These are phyloP conservation scores for Zonitis immaculata DNA, from an alignment of 2,888 invertebrate genomes.

Conservation along the genomic window DNA sequence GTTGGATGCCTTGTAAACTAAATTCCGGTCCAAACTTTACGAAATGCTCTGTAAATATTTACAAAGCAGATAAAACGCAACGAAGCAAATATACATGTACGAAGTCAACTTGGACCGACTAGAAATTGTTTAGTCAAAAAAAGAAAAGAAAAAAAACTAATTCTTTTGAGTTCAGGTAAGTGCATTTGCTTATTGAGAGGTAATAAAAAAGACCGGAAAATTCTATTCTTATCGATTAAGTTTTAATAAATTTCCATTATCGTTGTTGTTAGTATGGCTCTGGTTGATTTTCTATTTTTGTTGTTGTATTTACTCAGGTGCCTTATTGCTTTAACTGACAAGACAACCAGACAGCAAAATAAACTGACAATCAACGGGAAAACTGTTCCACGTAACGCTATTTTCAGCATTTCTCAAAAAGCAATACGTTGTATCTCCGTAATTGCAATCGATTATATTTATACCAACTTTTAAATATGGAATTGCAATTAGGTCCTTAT, in stretches of 20 bases:
- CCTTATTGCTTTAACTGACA: constrained; percentile 29
- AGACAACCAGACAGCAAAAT: constrained; percentile 27
- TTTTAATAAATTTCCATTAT: no score
- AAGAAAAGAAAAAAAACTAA: no score
- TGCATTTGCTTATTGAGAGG: no score
- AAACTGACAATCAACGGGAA: constrained; percentile 27
- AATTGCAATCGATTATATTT: background rate
- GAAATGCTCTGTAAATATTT: constrained; percentile 29
- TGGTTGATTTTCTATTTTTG: constrained; percentile 8
- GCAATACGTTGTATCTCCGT: background rate
- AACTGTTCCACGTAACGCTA: constrained; percentile 25
- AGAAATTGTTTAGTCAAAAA: no score
- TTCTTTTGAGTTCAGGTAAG: no score
- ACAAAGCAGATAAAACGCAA: constrained; percentile 24
- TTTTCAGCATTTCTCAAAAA: constrained; percentile 23
- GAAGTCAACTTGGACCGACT: constrained; percentile 15
- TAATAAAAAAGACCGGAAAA: no score
- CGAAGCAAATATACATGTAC: constrained; percentile 27
- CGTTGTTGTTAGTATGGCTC: background rate
- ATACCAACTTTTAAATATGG: no score
- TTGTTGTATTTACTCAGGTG: constrained; percentile 29
- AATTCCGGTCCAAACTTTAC: constrained; percentile 26
- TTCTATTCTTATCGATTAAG: no score
- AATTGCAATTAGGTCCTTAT: no score
- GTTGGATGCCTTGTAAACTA: constrained; percentile 22